Percentiles rank a stretch among this genome's conserved stretches.
Conservation (phyloP, 1,140 invertebrate genomes). For the Mesaphorura yosii region DNA sequence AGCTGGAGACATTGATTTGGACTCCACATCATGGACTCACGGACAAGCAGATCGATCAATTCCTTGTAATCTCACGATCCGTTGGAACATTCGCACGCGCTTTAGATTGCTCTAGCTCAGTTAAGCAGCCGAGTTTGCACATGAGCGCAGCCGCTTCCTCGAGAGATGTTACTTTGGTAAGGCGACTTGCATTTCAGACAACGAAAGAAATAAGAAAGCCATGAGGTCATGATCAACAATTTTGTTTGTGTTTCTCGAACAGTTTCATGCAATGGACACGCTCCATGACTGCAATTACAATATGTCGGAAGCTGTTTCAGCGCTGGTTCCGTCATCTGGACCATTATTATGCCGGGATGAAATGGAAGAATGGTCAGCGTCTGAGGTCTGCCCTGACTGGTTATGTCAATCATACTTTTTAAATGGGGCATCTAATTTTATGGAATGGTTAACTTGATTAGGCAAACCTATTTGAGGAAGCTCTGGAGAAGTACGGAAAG, state of each 20-base stretch:
- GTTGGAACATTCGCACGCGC: constrained; percentile 98
- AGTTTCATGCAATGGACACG: constrained; percentile 98
- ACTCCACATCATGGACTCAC: constrained; percentile 77
- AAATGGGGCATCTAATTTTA: not conserved
- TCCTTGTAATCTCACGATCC: constrained; percentile 88
- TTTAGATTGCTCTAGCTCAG: constrained; percentile 91
- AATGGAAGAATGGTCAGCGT: constrained; percentile 99
- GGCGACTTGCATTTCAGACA: constrained; percentile 29
- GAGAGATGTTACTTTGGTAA: constrained; percentile 88
- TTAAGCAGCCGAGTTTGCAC: constrained; percentile 94
- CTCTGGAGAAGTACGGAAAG: constrained; percentile 97
- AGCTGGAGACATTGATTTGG: constrained; percentile 87
- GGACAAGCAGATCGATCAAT: constrained; percentile 89
- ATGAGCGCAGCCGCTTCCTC: constrained; percentile 98
- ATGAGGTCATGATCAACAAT: not conserved
- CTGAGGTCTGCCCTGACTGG: constrained; percentile 47
- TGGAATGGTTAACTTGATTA: not conserved
- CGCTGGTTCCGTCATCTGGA: constrained; percentile 85
- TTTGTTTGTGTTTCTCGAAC: constrained; percentile 9
- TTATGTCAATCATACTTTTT: not conserved
- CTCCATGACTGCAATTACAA: constrained; percentile 87
- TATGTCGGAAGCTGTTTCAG: constrained; percentile 78
- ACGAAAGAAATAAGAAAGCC: not conserved
- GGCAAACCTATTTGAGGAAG: constrained; percentile 98
- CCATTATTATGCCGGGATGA: constrained; percentile 96